Percentiles rank a stretch among this genome's conserved stretches.
Conservation (phyloP, 2,113 vertebrate genomes). For the western clawed frog (Xenopus tropicalis) region DNA sequence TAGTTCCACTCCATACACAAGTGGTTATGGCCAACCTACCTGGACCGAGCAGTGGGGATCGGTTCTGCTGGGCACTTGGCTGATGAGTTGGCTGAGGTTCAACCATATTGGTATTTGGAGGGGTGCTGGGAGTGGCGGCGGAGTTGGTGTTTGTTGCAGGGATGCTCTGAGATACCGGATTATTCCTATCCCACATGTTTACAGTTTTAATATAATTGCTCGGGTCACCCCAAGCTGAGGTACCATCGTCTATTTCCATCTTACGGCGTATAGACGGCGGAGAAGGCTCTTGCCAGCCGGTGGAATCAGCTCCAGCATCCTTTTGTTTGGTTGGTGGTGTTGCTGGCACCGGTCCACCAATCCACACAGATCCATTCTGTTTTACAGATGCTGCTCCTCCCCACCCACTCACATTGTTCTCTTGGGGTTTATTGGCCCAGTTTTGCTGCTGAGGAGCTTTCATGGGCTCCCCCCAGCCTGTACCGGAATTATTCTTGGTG, state of each 20-base stretch:
- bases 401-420: constrained; percentile 82
- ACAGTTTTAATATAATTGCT: constrained; percentile 82
- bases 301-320: constrained; percentile 77
- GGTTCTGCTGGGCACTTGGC: constrained; percentile 74
- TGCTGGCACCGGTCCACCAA: constrained; percentile 69
- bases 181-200: constrained; percentile 98
- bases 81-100: constrained; percentile 73
- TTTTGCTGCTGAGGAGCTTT: constrained; percentile 78
- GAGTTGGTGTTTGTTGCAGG: constrained; percentile 66
- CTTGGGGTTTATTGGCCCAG: constrained; percentile 86
- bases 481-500: constrained; percentile 65
- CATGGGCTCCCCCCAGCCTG: constrained; percentile 83
- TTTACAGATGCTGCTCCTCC: constrained; percentile 89
- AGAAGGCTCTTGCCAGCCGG: constrained; percentile 95
- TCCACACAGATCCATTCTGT: constrained; percentile 81
- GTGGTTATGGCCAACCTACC: constrained; percentile 59
- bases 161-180: constrained; percentile 76
- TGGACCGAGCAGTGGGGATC: constrained; percentile 84
- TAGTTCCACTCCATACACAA: too few species aligned
- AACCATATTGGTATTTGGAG: constrained; percentile 67
- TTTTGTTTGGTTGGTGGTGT: constrained; percentile 70
- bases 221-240: constrained; percentile 97
- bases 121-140: constrained; percentile 66
- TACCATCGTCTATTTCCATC: constrained; percentile 98
- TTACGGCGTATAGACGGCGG: constrained; percentile 93